phyloP scores from a whole-genome alignment of 2,888 invertebrate species.

The Teleogryllus oceanicus region DNA sequence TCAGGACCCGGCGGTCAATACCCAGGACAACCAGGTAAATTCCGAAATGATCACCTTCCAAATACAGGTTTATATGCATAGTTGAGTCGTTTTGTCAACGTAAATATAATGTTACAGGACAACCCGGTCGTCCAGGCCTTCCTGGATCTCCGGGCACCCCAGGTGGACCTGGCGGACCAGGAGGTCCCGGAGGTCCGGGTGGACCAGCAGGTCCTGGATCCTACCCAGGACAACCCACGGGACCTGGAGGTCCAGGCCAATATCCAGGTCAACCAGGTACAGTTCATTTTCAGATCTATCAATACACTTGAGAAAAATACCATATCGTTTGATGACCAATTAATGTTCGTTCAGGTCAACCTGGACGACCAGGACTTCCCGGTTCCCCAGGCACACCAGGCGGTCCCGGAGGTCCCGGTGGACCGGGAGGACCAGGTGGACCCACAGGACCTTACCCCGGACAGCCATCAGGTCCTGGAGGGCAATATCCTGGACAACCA shows the following conservation, averaged over 20 bases:
- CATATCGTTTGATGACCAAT: slow-evolving; percentile 41
- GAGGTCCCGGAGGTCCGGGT: slow-evolving; percentile 30
- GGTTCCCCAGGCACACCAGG: slow-evolving; percentile 36
- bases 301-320: too few species aligned
- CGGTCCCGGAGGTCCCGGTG: slow-evolving; percentile 40
- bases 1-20: slow-evolving; percentile 1
- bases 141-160: slow-evolving; percentile 42
- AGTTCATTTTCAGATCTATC: too few species aligned
- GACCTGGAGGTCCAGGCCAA: slow-evolving; percentile 40
- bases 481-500: slow-evolving; percentile 42
- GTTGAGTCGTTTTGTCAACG: too few species aligned
- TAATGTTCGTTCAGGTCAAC: slow-evolving; percentile 41
- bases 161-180: slow-evolving; percentile 38
- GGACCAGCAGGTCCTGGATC: slow-evolving; percentile 28
- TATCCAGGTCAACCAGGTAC: slow-evolving; percentile 41
- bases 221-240: slow-evolving; percentile 27
- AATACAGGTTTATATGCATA: too few species aligned
- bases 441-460: slow-evolving; percentile 22
- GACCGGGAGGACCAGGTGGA: slow-evolving; percentile 34
- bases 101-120: slow-evolving; percentile 30
- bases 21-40: slow-evolving; percentile 24
- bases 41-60: too few species aligned
- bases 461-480: slow-evolving; percentile 36
- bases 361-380: slow-evolving; percentile 35
- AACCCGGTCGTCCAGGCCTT: slow-evolving; percentile 38